Evolutionary conservation across 2,113 vertebrate genomes (phyloP).

Genomic region (Tragelaphus strepsiceros): DNA sequence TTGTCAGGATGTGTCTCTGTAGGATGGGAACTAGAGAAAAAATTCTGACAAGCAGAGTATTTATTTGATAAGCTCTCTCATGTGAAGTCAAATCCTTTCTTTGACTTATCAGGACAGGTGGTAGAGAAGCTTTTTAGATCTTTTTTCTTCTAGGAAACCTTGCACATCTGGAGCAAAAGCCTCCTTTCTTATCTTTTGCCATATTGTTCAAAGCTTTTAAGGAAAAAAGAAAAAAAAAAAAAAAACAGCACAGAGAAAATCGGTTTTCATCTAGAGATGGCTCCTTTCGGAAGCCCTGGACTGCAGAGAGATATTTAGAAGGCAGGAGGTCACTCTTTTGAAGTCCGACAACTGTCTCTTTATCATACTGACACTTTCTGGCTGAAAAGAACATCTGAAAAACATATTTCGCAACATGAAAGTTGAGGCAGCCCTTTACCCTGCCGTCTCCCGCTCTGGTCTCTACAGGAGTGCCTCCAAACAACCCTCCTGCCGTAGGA

Average conservation of each 20-base stretch:
- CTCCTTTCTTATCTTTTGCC: background rate
- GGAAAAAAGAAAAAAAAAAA: constrained; percentile 23
- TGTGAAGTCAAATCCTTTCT: background rate
- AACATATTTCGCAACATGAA: constrained; percentile 45
- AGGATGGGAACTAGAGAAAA: background rate
- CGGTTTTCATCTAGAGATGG: background rate
- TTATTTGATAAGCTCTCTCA: background rate
- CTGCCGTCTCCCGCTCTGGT: background rate
- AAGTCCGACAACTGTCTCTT: constrained; percentile 44
- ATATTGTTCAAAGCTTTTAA: constrained; percentile 29
- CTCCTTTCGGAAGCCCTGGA: background rate
- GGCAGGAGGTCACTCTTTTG: background rate
- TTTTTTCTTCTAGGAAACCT: constrained; percentile 37
- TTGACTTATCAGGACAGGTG: background rate
- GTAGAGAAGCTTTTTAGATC: constrained; percentile 33
- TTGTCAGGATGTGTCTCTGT: background rate
- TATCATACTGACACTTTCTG: constrained; percentile 45
- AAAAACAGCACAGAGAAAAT: constrained; percentile 20
- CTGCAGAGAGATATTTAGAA: background rate
- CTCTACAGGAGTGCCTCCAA: background rate
- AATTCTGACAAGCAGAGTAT: background rate
- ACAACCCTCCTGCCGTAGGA: background rate
- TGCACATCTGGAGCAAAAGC: constrained; percentile 29
- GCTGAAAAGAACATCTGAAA: constrained; percentile 28
- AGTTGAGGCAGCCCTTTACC: background rate